Conservation (phyloP, 2,888 invertebrate species). For the Catocala nupta region DNA sequence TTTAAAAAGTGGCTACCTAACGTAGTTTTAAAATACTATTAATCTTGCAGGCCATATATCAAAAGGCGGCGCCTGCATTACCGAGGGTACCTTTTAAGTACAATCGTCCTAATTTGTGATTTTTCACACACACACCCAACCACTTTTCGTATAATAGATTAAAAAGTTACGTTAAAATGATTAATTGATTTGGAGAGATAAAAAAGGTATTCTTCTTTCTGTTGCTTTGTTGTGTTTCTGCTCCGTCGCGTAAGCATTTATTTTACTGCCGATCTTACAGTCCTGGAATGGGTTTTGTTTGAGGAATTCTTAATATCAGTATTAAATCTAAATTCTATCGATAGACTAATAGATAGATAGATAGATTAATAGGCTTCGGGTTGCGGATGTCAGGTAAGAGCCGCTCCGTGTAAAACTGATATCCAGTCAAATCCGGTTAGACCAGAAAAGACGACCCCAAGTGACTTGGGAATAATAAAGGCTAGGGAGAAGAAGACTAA, state of each 20-base stretch:
- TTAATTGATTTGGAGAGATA: conserved; percentile 25
- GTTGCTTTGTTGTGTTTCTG: background rate
- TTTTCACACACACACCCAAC: conserved; percentile 78
- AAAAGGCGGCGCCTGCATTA: conserved; percentile 63
- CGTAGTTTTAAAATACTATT: conserved; percentile 32
- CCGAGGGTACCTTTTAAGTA: conserved; percentile 51
- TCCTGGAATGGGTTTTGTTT: background rate
- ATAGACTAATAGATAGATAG: too few species aligned
- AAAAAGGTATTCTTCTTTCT: conserved; percentile 5
- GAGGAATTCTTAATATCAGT: too few species aligned
- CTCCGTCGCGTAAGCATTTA: background rate
- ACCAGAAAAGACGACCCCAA: too few species aligned
- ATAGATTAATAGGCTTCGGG: too few species aligned
- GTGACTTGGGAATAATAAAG: too few species aligned
- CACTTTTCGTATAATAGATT: conserved; percentile 35
- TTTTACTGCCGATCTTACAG: background rate
- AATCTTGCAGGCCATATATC: conserved; percentile 46
- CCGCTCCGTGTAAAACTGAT: too few species aligned
- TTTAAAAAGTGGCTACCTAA: conserved; percentile 27
- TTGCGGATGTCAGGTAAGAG: too few species aligned
- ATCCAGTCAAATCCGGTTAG: too few species aligned
- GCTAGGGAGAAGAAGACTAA: too few species aligned
- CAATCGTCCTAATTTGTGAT: conserved; percentile 80
- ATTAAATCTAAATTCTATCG: too few species aligned
- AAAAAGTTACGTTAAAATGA: conserved; percentile 41